Conservation (phyloP, 2,113 vertebrate species). For the Sula dactylatra region DNA sequence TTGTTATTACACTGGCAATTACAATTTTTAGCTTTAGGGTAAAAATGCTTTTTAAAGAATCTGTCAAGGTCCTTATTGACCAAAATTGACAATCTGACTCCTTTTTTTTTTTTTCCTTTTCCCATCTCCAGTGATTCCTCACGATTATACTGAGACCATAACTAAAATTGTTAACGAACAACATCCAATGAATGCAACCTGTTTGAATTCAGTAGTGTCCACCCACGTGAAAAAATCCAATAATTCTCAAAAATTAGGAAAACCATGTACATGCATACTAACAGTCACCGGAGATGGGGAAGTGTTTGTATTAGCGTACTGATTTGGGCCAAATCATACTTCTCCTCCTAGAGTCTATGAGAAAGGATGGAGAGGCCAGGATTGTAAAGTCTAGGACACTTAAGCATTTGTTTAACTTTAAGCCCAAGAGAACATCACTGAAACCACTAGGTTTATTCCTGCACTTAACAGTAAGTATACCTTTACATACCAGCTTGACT, state of each 20-base stretch:
- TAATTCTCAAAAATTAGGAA: neutral
- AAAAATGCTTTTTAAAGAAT: neutral
- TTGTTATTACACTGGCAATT: neutral
- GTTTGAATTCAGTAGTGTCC: neutral
- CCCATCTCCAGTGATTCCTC: neutral
- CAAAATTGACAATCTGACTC: neutral
- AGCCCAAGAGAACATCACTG: neutral
- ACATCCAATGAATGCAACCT: neutral
- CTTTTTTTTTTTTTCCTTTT: neutral
- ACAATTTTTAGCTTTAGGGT: neutral
- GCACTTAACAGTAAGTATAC: neutral
- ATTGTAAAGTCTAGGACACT: neutral
- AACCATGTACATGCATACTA: neutral
- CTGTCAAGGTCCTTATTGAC: neutral
- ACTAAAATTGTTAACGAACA: neutral
- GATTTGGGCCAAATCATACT: neutral
- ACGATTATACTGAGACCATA: neutral
- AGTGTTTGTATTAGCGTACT: neutral
- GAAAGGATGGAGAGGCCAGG: neutral
- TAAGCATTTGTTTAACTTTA: neutral
- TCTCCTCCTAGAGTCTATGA: neutral
- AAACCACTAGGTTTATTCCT: neutral
- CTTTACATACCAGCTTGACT: neutral
- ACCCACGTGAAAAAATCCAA: neutral
- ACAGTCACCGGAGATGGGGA: neutral